Conservation (phyloP, 1,140 invertebrate genomes). For the Leptinotarsa defecta region DNA sequence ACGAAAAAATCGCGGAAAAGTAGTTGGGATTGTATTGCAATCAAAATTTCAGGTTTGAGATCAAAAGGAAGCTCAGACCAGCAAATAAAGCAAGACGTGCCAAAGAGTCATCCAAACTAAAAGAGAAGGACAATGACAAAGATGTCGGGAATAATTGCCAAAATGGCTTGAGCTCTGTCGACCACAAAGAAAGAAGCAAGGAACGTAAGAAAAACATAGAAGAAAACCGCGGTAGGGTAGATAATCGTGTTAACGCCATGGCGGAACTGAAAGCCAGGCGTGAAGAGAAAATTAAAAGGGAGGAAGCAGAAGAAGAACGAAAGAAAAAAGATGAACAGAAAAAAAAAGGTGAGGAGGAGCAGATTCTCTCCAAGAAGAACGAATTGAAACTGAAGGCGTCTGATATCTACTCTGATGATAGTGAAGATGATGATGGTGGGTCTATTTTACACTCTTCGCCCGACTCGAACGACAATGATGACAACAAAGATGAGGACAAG, state of each 20-base stretch:
- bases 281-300: conserved; percentile 70
- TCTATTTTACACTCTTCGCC: not conserved
- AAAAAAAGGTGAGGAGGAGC: conserved; percentile 68
- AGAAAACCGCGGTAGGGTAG: conserved; percentile 74
- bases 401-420: conserved; percentile 95
- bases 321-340: conserved; percentile 59
- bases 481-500: conserved; percentile 51
- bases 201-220: conserved; percentile 92
- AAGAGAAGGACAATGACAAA: conserved; percentile 67
- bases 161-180: conserved; percentile 59
- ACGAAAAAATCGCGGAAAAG: no score
- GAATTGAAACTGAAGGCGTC: conserved; percentile 82
- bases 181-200: conserved; percentile 80
- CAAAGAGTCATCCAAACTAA: conserved; percentile 61
- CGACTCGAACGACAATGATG: conserved; percentile 57
- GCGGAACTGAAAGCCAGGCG: conserved; percentile 85
- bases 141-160: conserved; percentile 57
- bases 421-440: conserved; percentile 63
- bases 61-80: conserved; percentile 89
- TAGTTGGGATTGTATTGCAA: no score
- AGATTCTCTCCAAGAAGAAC: conserved; percentile 56
- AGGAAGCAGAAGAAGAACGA: conserved; percentile 60
- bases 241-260: conserved; percentile 87
- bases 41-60: conserved; percentile 79
- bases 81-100: conserved; percentile 82